phyloP scores from a whole-genome alignment of 2,113 vertebrate species.

The Carettochelys insculpta region DNA sequence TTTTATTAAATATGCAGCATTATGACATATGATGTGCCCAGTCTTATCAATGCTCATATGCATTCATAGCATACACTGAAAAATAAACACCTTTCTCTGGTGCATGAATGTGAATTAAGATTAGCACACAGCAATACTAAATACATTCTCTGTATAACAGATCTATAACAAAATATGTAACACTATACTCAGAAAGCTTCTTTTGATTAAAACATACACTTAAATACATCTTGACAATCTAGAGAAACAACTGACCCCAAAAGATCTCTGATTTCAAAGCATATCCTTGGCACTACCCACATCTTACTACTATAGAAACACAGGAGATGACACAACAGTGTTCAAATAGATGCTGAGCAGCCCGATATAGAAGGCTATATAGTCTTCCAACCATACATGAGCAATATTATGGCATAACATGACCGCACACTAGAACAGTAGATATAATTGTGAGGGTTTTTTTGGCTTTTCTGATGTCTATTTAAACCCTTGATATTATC shows the following conservation, averaged over 20 bases:
- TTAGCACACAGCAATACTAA: not conserved
- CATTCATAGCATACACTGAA: not conserved
- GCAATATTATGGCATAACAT: not conserved
- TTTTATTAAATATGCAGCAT: not conserved
- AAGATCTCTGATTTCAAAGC: conserved; percentile 49
- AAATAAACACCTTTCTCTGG: conserved; percentile 39
- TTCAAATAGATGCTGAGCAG: not conserved
- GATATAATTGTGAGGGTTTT: not conserved
- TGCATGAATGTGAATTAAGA: conserved; percentile 37
- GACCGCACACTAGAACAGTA: not conserved
- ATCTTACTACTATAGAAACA: conserved; percentile 29
- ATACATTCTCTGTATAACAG: not conserved
- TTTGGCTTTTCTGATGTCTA: not conserved
- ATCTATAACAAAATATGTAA: conserved; percentile 5
- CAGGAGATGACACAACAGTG: not conserved
- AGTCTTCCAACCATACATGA: not conserved
- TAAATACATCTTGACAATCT: not conserved
- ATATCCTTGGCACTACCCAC: conserved; percentile 44
- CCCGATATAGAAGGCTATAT: not conserved
- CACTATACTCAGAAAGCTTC: not conserved
- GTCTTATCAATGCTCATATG: not conserved
- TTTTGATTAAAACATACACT: not conserved
- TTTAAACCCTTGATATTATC: not conserved
- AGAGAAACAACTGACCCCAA: not conserved
- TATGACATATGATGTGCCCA: not conserved